These are phyloP conservation scores for Quadroppia sp. DNA, from an alignment of 2,888 invertebrate genomes.

Conservation along the genomic window DNA sequence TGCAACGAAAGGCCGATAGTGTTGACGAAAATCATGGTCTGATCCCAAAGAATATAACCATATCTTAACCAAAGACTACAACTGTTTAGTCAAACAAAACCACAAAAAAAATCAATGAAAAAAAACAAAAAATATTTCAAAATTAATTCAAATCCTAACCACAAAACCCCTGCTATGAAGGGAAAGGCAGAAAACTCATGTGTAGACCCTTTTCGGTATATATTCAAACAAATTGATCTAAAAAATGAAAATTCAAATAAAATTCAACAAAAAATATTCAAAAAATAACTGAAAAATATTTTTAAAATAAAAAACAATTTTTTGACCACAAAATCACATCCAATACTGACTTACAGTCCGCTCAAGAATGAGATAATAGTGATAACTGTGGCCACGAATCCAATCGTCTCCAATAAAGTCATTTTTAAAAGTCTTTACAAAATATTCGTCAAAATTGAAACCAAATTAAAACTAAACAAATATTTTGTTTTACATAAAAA, in stretches of 20 bases:
- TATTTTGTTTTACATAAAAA: too few species aligned
- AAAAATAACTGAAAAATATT: too few species aligned
- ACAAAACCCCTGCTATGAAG: constrained; percentile 70
- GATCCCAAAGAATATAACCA: constrained; percentile 68
- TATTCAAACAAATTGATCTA: constrained; percentile 71
- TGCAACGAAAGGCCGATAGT: constrained; percentile 68
- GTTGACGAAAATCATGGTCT: constrained; percentile 70
- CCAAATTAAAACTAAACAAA: too few species aligned
- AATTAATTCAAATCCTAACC: constrained; percentile 56
- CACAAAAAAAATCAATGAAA: constrained; percentile 25
- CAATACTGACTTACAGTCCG: constrained; percentile 67
- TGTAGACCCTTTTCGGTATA: constrained; percentile 67
- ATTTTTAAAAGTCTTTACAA: too few species aligned
- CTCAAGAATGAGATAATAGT: constrained; percentile 78
- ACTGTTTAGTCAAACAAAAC: constrained; percentile 57
- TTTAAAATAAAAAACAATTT: too few species aligned
- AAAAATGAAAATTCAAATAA: constrained; percentile 52
- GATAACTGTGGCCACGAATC: constrained; percentile 62
- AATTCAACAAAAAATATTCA: too few species aligned
- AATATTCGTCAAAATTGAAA: too few species aligned
- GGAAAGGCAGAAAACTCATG: constrained; percentile 71
- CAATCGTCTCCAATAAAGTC: constrained; percentile 41
- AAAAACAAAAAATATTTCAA: constrained; percentile 25
- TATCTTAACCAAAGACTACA: constrained; percentile 75
- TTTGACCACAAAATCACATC: constrained; percentile 1